Conservation (phyloP, 1,140 invertebrate species). For the Brachionus asplanchnoidis region DNA sequence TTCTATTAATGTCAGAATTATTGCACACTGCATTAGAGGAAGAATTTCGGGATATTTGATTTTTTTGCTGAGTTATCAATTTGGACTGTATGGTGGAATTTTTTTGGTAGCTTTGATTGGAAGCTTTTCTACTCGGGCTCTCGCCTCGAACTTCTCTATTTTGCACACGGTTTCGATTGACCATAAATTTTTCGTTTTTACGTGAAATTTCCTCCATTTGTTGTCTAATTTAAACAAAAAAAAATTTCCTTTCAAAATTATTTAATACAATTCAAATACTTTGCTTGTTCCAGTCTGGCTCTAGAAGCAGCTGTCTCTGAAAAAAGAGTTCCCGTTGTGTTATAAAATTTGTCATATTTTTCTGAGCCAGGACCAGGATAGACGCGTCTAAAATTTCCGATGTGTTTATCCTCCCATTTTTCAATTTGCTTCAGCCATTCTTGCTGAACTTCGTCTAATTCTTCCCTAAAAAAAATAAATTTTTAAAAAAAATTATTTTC, state of each 20-base stretch:
- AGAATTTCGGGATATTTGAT: not conserved
- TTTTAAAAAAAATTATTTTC: not conserved
- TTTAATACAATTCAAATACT: slow-evolving; percentile 44
- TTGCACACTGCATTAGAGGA: not conserved
- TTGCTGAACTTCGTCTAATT: slow-evolving; percentile 51
- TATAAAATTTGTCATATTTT: slow-evolving; percentile 69
- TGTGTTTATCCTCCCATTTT: slow-evolving; percentile 70
- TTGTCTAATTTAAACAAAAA: not conserved
- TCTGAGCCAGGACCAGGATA: slow-evolving; percentile 58
- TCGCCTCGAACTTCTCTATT: slow-evolving; percentile 35
- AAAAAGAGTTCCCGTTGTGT: slow-evolving; percentile 68
- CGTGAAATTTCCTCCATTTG: slow-evolving; percentile 42
- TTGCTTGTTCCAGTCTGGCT: slow-evolving; percentile 64
- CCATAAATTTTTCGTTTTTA: slow-evolving; percentile 42
- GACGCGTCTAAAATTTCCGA: slow-evolving; percentile 68
- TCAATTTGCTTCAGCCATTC: slow-evolving; percentile 62
- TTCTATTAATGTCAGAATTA: not conserved
- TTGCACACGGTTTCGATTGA: not conserved
- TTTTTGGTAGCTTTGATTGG: not conserved
- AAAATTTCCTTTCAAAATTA: not conserved
- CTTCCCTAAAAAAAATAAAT: slow-evolving; percentile 49
- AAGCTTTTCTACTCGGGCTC: not conserved
- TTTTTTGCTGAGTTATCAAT: not conserved
- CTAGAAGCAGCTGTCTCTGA: slow-evolving; percentile 72
- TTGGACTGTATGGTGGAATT: not conserved